Evolutionary conservation across 2,797 vertebrate genomes (phyloP).

Genomic region (Chelon auratus): DNA sequence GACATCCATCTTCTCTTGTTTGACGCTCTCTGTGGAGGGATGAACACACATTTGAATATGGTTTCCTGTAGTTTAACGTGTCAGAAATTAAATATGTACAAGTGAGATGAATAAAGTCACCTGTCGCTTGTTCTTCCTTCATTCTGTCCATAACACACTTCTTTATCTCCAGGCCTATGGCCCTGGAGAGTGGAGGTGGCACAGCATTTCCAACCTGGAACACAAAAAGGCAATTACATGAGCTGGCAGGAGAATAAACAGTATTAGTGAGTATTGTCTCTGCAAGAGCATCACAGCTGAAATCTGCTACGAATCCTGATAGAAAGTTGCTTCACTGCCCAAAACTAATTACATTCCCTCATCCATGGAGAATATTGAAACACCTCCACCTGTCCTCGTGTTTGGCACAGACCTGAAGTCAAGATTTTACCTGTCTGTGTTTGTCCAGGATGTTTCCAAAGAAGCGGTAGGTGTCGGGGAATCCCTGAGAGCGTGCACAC

Average conservation of each 20-base stretch:
- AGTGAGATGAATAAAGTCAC: constrained; percentile 61
- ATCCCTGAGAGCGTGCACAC: constrained; percentile 95
- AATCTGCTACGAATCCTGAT: background rate
- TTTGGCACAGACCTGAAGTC: background rate
- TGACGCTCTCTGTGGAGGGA: constrained; percentile 75
- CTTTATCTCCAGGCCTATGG: constrained; percentile 94
- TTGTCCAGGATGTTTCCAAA: constrained; percentile 97
- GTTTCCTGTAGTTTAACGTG: background rate
- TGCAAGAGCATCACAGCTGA: background rate
- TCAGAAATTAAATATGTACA: background rate
- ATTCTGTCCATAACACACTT: constrained; percentile 85
- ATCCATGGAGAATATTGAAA: background rate
- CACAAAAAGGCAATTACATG: background rate
- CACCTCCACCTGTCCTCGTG: background rate
- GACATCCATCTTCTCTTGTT: constrained; percentile 86
- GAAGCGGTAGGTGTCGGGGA: constrained; percentile 95
- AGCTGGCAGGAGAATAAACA: background rate
- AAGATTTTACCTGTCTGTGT: constrained; percentile 91
- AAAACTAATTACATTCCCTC: background rate
- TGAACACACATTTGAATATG: accelerated
- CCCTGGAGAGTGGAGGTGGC: constrained; percentile 93
- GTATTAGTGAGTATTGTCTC: background rate
- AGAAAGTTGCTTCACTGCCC: background rate
- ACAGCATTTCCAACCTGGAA: constrained; percentile 95
- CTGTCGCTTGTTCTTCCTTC: constrained; percentile 83